Base-by-base conservation (phyloP, 2,113 vertebrate genomes). In the Pachyramphus minor region DNA sequence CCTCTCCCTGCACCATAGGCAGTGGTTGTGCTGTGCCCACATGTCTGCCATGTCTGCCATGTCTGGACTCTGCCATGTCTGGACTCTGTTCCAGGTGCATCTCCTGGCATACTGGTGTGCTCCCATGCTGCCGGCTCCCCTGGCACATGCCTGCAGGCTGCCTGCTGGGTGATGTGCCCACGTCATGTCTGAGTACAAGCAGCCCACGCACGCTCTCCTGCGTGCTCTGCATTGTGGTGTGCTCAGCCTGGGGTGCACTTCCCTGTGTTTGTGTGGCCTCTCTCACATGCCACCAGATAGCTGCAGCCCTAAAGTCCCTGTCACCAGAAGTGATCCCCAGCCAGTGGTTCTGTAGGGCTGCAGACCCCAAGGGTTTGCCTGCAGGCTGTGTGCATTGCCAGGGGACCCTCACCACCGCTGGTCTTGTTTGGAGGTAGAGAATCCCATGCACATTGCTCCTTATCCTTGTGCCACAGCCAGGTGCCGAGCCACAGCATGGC, bases 401-500 rank as follows among this genome's bases (percentile, higher is more conserved):
- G 63, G 20, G 30, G 30, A 72, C 63, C 6, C 21, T 82, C 41
- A 24, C 44, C 59, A 50, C 30, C 15, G 9, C 24, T 0, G 11
- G 60, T 31, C 11, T 73, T 60, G 15, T 63, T 84, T 25, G 37
- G 41, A 84, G 22, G 31, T 39, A 50, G 63, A 63, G 12, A 31
- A 77, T 49, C 72, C 41, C 31, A 2, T 4, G 69, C 37, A 11
- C 12, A 3, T n/a, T 12, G 45, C 25, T 77, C 20, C 39, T 49
- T 21, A 19, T 33, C 25, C 21, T 30, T 1, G 6, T 33, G 33
- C 37, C 25, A 9, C 25, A 60, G 55, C 41, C 45, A 35, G 22
- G 21, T 1, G 2, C 37, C 2, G 2, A 87, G 37, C 21, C 0
- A 0, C 66, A 62, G 62, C 2, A 0, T 25, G 47, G 74, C 85